Percentiles rank a stretch among this genome's conserved stretches.
Evolutionary conservation across 2,797 vertebrate species (phyloP).

Genomic region (Crenuchus spilurus): DNA sequence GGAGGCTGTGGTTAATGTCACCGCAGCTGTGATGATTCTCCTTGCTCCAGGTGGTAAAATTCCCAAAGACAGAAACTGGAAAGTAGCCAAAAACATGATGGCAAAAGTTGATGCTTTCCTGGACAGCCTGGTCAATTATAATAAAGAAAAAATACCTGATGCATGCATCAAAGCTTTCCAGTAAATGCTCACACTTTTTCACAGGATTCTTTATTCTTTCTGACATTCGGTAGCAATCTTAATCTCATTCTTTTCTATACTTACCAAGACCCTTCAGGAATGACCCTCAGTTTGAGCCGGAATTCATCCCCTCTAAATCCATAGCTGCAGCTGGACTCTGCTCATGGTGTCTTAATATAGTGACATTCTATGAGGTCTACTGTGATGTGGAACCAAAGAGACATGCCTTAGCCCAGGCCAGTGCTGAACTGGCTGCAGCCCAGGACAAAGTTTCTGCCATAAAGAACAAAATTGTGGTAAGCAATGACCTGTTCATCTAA

Average conservation of each 20-base stretch:
- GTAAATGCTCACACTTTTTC: constrained; percentile 45
- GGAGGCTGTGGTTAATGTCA: constrained; percentile 79
- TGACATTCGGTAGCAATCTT: neutral
- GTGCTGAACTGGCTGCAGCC: constrained; percentile 73
- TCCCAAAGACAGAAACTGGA: constrained; percentile 85
- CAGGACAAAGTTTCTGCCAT: constrained; percentile 79
- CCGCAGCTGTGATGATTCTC: constrained; percentile 81
- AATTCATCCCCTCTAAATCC: constrained; percentile 80
- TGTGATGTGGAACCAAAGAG: constrained; percentile 83
- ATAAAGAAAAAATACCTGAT: constrained; percentile 84
- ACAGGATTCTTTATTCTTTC: neutral
- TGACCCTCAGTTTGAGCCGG: constrained; percentile 78
- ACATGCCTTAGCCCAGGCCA: constrained; percentile 77
- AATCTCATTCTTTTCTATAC: constrained; percentile 57
- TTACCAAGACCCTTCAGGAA: constrained; percentile 45
- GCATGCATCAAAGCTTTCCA: constrained; percentile 81
- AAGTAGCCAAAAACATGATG: constrained; percentile 78
- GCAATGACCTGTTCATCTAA: constrained; percentile 32
- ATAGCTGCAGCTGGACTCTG: constrained; percentile 79
- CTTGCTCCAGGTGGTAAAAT: constrained; percentile 76
- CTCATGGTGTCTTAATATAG: constrained; percentile 84
- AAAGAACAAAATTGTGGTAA: constrained; percentile 81
- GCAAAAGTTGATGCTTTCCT: constrained; percentile 79
- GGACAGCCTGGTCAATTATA: constrained; percentile 77
- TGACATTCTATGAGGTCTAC: constrained; percentile 76